phyloP scores from a whole-genome alignment of 2,888 invertebrate species.

The Cerastis rubricosa region DNA sequence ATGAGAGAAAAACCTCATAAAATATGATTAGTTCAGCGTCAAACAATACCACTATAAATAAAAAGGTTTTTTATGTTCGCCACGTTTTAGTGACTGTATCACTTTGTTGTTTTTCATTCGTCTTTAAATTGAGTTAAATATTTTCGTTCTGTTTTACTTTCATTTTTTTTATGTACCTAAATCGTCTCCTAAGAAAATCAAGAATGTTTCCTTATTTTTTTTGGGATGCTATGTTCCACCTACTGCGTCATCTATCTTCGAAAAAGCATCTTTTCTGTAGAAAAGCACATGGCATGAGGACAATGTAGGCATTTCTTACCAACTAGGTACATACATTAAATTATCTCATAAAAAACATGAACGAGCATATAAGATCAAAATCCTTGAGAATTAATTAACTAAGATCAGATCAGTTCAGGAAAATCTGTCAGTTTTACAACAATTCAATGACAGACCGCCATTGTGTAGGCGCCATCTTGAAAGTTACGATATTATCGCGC shows the following conservation, averaged over 20 bases:
- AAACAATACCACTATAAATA: constrained; percentile 20
- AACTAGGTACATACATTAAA: not conserved
- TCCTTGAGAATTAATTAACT: constrained; percentile 62
- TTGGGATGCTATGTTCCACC: no score
- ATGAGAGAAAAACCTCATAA: constrained; percentile 24
- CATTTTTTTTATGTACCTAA: not conserved
- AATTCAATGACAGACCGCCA: constrained; percentile 58
- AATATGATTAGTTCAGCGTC: constrained; percentile 19
- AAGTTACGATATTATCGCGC: constrained; percentile 56
- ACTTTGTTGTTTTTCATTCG: not conserved
- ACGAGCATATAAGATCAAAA: constrained; percentile 43
- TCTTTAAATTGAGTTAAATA: not conserved
- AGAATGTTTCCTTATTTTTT: no score
- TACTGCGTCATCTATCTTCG: not conserved
- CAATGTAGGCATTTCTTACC: not conserved
- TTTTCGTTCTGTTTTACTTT: not conserved
- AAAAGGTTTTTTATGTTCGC: constrained; percentile 17
- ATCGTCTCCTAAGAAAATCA: not conserved
- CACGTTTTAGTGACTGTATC: constrained; percentile 13
- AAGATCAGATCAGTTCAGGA: constrained; percentile 58
- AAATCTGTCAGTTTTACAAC: constrained; percentile 58
- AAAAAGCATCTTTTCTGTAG: not conserved
- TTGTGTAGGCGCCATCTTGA: constrained; percentile 58
- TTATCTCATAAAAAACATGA: constrained; percentile 27
- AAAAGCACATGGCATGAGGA: constrained; percentile 3